Conservation (phyloP, 2,888 invertebrate species). For the Allygus modestus region DNA sequence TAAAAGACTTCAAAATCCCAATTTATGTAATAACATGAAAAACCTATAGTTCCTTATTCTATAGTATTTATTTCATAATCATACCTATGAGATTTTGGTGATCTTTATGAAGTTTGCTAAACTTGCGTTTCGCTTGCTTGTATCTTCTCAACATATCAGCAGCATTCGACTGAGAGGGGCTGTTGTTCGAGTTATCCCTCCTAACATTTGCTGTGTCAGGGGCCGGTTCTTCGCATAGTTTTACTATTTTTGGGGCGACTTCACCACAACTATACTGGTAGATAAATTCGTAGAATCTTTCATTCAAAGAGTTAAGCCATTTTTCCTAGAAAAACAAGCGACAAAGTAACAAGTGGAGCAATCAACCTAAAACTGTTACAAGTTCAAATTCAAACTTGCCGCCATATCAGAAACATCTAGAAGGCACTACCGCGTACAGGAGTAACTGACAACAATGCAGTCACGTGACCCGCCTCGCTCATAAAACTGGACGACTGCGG, state of each 20-base stretch:
- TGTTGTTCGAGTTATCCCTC: not conserved
- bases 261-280: slow-evolving; percentile 67
- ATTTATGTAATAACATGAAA: too few relatives aligned
- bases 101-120: slow-evolving; percentile 74
- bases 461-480: too few relatives aligned
- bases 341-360: not conserved
- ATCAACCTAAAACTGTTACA: too few relatives aligned
- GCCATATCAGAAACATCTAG: too few relatives aligned
- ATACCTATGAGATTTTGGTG: slow-evolving; percentile 74
- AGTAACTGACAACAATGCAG: too few relatives aligned
- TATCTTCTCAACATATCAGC: slow-evolving; percentile 72
- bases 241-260: slow-evolving; percentile 66
- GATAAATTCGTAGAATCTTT: slow-evolving; percentile 66
- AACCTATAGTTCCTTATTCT: not conserved
- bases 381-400: too few relatives aligned
- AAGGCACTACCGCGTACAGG: too few relatives aligned
- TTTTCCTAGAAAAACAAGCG: slow-evolving; percentile 65
- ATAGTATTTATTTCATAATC: not conserved
- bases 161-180: slow-evolving; percentile 67
- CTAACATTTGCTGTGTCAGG: not conserved
- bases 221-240: slow-evolving; percentile 62
- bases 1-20: too few relatives aligned
- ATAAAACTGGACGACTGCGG: too few relatives aligned
- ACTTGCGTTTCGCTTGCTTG: slow-evolving; percentile 73
- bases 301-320: slow-evolving; percentile 66